Conservation (phyloP, 92 coral and sea anemone genomes). For the Parazoanthus swiftii region DNA sequence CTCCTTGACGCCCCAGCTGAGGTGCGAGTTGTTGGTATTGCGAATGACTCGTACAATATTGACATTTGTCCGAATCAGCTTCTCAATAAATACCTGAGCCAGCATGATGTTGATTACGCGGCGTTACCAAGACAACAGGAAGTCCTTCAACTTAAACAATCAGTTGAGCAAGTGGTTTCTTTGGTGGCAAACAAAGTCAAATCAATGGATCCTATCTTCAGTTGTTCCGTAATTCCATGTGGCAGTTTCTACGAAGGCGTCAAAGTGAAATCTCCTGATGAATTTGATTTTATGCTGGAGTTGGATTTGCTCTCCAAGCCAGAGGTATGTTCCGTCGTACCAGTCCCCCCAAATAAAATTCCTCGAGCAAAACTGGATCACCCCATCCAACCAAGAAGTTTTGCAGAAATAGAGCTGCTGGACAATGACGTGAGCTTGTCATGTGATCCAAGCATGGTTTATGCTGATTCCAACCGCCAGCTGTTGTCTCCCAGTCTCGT, state of each 20-base stretch:
- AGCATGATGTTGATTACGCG: neutral
- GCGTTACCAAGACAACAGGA: constrained; percentile 9
- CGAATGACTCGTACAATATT: neutral
- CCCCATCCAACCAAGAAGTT: neutral
- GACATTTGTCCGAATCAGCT: neutral
- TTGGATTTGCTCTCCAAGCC: neutral
- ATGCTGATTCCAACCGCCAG: neutral
- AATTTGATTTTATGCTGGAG: constrained; percentile 6
- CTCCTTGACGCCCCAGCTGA: neutral
- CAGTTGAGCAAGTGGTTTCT: neutral
- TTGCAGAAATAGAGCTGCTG: neutral
- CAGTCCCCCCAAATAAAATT: too few relatives aligned
- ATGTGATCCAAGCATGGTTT: neutral
- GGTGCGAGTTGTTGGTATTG: neutral
- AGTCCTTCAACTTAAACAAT: neutral
- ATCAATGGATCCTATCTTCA: neutral
- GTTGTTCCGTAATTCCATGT: constrained; percentile 1
- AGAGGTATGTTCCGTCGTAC: too few relatives aligned
- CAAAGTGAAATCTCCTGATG: neutral
- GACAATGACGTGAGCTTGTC: neutral
- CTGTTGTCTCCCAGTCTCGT: neutral
- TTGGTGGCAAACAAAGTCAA: neutral
- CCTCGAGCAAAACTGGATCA: neutral
- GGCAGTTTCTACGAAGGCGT: constrained; percentile 13
- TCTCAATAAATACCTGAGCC: neutral